Percentiles rank a stretch among this genome's conserved stretches.
These are phyloP conservation scores for Simalia tracyae DNA, from an alignment of 2,797 vertebrate genomes.

Conservation along the genomic window DNA sequence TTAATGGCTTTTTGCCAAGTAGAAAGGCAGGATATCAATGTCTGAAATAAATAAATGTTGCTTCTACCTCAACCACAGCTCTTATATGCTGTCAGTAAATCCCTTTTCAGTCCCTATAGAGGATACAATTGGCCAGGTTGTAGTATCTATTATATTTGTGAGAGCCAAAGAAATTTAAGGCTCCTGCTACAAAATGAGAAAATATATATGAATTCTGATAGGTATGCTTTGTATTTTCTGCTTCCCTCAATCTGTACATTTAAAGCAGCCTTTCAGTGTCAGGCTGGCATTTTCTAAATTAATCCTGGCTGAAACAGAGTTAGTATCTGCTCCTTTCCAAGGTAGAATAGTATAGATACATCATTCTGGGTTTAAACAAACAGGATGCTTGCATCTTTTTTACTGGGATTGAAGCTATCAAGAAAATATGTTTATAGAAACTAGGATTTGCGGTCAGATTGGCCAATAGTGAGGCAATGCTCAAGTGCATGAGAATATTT, in stretches of 20 bases:
- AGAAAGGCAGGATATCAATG: not conserved
- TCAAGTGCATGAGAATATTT: not conserved
- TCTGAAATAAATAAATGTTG: not conserved
- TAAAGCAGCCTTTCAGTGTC: not conserved
- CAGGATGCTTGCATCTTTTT: not conserved
- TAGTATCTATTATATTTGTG: not conserved
- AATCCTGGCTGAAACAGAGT: not conserved
- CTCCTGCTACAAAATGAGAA: not conserved
- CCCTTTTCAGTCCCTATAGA: too few relatives aligned
- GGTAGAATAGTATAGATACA: not conserved
- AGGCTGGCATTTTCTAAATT: not conserved
- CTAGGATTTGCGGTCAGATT: not conserved
- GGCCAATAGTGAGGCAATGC: not conserved
- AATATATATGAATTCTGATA: not conserved
- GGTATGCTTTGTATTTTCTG: not conserved
- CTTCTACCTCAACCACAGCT: not conserved
- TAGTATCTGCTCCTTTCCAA: not conserved
- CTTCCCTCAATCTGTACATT: not conserved
- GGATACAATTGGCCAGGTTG: too few relatives aligned
- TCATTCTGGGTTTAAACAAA: not conserved
- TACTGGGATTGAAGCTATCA: constrained; percentile 9
- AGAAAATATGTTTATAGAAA: constrained; percentile 33
- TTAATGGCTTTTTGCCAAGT: not conserved
- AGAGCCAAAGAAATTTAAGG: not conserved
- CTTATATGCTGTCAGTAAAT: not conserved